phyloP scores from a whole-genome alignment of 2,113 vertebrate species.

The Notothenia rossii region DNA sequence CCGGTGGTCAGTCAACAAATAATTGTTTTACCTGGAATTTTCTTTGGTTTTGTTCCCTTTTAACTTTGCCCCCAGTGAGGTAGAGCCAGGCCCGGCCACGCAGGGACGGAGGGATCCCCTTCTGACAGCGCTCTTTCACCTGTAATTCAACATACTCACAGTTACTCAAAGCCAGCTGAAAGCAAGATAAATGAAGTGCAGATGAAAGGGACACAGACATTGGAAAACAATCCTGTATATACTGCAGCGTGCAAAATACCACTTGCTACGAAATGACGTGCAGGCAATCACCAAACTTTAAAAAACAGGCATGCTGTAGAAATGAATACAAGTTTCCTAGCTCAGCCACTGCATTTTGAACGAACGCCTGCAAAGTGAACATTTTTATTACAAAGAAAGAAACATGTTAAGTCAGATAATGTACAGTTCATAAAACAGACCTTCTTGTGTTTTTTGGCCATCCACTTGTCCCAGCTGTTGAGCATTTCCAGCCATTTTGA shows the following conservation, averaged over 20 bases:
- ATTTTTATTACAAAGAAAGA: neutral
- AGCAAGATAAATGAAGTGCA: neutral
- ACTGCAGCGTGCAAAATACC: neutral
- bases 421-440: conserved; percentile 70
- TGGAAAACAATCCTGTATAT: neutral
- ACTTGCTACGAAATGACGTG: neutral
- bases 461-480: conserved; percentile 99
- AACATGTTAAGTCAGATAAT: neutral
- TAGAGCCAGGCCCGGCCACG: conserved; percentile 97
- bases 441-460: conserved; percentile 98
- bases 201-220: neutral
- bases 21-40: conserved; percentile 87
- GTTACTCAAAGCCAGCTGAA: neutral
- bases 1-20: neutral
- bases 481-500: conserved; percentile 99
- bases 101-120: conserved; percentile 96
- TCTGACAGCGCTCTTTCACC: conserved; percentile 96
- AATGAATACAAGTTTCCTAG: neutral
- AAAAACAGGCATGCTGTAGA: neutral
- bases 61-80: conserved; percentile 94
- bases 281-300: neutral
- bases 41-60: conserved; percentile 89
- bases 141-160: conserved; percentile 68
- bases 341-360: neutral
- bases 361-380: neutral